Evolutionary conservation across 2,888 invertebrate species (phyloP), one percentile per base, ranked within the genome.

Genomic region (Dolomedes plantarius): DNA sequence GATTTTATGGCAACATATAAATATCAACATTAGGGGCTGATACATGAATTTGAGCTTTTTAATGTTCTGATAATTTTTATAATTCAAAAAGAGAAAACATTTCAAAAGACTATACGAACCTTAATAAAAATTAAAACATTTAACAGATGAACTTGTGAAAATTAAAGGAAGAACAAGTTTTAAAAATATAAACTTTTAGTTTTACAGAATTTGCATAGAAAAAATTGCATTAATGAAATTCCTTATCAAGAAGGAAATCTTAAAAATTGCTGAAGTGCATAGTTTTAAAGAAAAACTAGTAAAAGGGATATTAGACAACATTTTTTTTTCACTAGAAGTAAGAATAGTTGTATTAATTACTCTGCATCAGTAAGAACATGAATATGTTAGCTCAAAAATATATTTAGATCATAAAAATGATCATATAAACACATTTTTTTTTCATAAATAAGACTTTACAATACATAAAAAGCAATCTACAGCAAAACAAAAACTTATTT

Each of bases 391-490:
- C 19, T 56, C 56, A 56, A 56, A 56, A 56, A 56, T 56, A 56
- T 56, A 56, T 56, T 56, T 56, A 56, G 56, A 56, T 56, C 56
- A 46, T 46, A 16, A 2, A 6, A 46, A 46, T 46, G 46, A 46
- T 46, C 46, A 56, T 56, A 23, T 56, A 23, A 23, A 56, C 56
- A 56, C 56, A 23, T 56, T 56, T 23, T 56, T n/a, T n/a, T n/a
- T n/a, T 56, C 23, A 23, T 56, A 56, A 56, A 56, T 56, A 56
- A 56, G 56, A 56, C 56, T 28, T 73, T 50, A 65, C 72, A 73
- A 23, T 50, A 71, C 64, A 64, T 29, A n/a, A 67, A 65, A 73
- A 73, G 72, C 65, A 72, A 80, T 73, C 39, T 80, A 73, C 64
- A 65, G 73, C 71, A 65, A 79, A 79, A 79, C 64, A 71, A 71